Base-by-base conservation (phyloP, 1,140 invertebrate species). In the Diuraphis noxia region DNA sequence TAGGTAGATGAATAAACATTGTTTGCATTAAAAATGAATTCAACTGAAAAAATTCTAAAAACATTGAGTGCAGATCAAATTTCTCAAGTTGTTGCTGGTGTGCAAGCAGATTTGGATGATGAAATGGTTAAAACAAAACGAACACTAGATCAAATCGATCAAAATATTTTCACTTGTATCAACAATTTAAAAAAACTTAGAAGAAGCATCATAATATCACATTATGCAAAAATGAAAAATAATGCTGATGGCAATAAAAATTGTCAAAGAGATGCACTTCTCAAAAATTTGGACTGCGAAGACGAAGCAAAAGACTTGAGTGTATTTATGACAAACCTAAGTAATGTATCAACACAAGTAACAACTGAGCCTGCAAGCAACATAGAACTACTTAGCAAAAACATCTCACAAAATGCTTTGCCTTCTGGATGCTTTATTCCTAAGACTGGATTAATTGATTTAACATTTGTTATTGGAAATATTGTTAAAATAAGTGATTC, bases 211-310 rank as follows among this genome's bases (percentile, higher is more conserved):
- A 36, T 91, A 40, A 91, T 81, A 52, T 91, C 89, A 82, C 89
- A 91, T 79, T 91, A 49, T 46, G 89, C 89, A 23, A 91, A 91
- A 10, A 82, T 91, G 89, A 91, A 91, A 91, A 91, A 52, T 52
- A 91, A 91, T 52, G 8, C 13, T 25, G 77, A 91, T 52, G 89
- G 89, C 8, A 46, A 91, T 36, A 91, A 91, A 81, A 91, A 91
- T 40, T 2, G 13, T 49, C 72, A 81, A 9, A 91, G 77, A 79
- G 89, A 91, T 40, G 89, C 89, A 10, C 81, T 91, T 81, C 72
- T 91, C 17, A 91, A 91, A 91, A 79, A 81, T 1, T 52, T 91
- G 21, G 89, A 91, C 1, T 38, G 34, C 40, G 89, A 91, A 81
- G 77, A 91, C 30, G 89, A 91, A 91, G 25, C 34, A 13, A 91